Evolutionary conservation across 2,888 invertebrate species (phyloP).

Genomic region (Ormyrus rosae): DNA sequence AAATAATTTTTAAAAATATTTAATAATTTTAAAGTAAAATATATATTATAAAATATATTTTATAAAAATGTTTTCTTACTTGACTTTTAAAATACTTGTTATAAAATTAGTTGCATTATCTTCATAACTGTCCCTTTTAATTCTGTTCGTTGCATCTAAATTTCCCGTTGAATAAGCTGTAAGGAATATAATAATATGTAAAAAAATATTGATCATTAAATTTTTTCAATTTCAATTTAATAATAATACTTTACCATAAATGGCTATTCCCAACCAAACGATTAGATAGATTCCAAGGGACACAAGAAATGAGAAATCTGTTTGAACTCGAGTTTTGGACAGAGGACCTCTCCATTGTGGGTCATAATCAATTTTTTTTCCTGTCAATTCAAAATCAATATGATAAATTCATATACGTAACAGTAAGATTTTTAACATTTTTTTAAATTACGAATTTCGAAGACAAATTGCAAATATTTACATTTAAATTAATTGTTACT

Average conservation of each 20-base stretch:
- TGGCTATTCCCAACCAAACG: conserved; percentile 1
- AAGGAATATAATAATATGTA: background rate
- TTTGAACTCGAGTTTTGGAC: background rate
- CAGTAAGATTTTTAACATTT: no score
- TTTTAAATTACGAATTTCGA: no score
- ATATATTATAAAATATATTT: background rate
- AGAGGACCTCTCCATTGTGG: conserved; percentile 38
- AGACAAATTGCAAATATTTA: no score
- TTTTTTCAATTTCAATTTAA: background rate
- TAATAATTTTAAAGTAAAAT: background rate
- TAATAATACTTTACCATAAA: conserved; percentile 15
- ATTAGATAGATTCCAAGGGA: conserved; percentile 9
- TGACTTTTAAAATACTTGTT: no score
- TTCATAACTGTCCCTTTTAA: no score
- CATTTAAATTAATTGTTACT: no score
- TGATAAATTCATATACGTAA: no score
- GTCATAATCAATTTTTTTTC: conserved; percentile 34
- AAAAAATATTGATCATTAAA: background rate
- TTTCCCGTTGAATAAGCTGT: conserved; percentile 16
- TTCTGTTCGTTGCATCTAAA: background rate
- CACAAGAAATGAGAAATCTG: conserved; percentile 12
- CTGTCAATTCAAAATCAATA: no score
- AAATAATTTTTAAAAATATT: background rate
- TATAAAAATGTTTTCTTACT: background rate
- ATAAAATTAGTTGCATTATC: no score